Evolutionary conservation across 2,888 invertebrate species (phyloP).

Genomic region (Phlogophora meticulosa): DNA sequence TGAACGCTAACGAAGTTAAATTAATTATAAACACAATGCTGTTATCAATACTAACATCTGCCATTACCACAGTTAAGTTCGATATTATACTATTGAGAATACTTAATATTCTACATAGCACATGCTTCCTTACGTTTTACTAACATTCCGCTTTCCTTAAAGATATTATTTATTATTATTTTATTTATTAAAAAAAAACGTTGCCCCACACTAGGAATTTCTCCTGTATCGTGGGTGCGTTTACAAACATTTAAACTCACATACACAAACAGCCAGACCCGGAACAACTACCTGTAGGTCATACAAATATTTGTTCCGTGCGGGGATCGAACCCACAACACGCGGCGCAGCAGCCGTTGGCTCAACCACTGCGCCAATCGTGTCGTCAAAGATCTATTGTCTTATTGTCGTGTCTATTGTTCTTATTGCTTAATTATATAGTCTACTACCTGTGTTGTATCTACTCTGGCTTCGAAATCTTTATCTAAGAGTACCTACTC

Average conservation of each 20-base stretch:
- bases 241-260: too few species aligned
- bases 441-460: background rate
- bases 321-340: too few species aligned
- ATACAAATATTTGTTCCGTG: too few species aligned
- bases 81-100: slow-evolving; percentile 20
- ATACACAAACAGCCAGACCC: too few species aligned
- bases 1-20: slow-evolving; percentile 85
- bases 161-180: background rate
- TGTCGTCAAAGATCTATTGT: too few species aligned
- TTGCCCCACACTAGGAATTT: too few species aligned
- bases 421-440: background rate
- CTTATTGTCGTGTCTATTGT: too few species aligned
- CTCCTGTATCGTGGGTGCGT: too few species aligned
- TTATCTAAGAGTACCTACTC: background rate
- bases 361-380: too few species aligned
- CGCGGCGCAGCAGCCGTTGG: too few species aligned
- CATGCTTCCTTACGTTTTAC: background rate
- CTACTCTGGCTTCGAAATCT: background rate
- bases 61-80: slow-evolving; percentile 10
- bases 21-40: slow-evolving; percentile 76
- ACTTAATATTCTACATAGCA: slow-evolving; percentile 2
- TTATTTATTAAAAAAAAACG: too few species aligned
- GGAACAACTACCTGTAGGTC: too few species aligned
- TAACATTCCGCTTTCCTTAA: slow-evolving; percentile 1
- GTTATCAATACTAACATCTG: slow-evolving; percentile 52